phyloP scores from a whole-genome alignment of 2,797 vertebrate genomes.

The Esox masquinongy region DNA sequence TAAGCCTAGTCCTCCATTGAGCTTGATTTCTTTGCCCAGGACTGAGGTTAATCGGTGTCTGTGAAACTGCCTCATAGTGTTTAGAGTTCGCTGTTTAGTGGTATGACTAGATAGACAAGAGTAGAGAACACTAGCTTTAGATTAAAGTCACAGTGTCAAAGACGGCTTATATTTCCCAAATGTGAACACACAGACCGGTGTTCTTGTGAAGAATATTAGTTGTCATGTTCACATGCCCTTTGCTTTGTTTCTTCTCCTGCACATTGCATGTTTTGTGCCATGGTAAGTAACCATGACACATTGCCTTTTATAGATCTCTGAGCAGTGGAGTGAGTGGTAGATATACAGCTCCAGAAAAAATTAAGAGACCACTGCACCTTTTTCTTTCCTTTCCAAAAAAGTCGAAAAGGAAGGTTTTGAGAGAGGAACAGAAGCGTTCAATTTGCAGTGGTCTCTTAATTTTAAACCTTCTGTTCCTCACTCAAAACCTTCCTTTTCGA shows the following conservation, averaged over 20 bases:
- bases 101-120: background rate
- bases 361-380: too few relatives aligned
- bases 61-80: too few relatives aligned
- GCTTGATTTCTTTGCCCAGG: too few relatives aligned
- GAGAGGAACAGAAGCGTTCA: too few relatives aligned
- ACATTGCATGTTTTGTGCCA: conserved; percentile 18
- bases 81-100: background rate
- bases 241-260: conserved; percentile 15
- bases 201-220: background rate
- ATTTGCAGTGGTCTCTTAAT: too few relatives aligned
- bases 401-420: too few relatives aligned
- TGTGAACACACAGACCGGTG: background rate
- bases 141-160: background rate
- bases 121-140: background rate
- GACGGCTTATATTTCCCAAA: background rate
- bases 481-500: too few relatives aligned
- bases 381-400: too few relatives aligned
- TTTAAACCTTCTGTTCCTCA: too few relatives aligned
- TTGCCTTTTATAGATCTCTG: background rate
- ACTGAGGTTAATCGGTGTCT: too few relatives aligned
- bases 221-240: conserved; percentile 1
- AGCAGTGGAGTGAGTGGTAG: background rate
- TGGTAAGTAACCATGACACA: conserved; percentile 26
- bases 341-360: too few relatives aligned
- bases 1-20: too few relatives aligned